These are phyloP conservation scores for Acanthopleura granulata DNA, from an alignment of 2,888 invertebrate species.

Conservation along the genomic window DNA sequence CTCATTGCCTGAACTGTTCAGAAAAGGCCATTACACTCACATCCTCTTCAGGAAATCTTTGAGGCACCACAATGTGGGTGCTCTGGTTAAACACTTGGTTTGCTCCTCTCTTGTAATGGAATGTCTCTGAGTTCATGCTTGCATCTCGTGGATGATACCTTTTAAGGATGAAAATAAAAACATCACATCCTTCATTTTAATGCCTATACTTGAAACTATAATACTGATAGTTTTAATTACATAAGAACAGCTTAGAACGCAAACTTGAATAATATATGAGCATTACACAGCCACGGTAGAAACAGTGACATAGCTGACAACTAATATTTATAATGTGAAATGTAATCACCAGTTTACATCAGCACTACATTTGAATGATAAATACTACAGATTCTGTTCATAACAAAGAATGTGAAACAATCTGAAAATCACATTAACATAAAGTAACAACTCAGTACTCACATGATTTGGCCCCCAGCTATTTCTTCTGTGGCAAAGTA, in stretches of 20 bases:
- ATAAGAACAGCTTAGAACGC: no score
- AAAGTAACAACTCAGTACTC: slow-evolving; percentile 66
- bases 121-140: slow-evolving; percentile 83
- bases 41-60: slow-evolving; percentile 75
- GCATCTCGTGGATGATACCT: slow-evolving; percentile 71
- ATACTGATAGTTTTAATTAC: no score
- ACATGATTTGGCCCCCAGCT: slow-evolving; percentile 86
- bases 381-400: no score
- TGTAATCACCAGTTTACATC: no score
- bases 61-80: slow-evolving; percentile 90
- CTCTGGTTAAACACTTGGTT: slow-evolving; percentile 94
- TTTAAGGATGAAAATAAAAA: slow-evolving; percentile 54
- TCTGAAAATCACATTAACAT: neutral
- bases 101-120: slow-evolving; percentile 92
- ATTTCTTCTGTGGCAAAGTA: slow-evolving; percentile 97
- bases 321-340: no score
- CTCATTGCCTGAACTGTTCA: no score
- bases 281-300: no score
- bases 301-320: no score
- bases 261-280: no score
- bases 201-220: no score
- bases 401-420: no score
- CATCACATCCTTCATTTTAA: neutral
- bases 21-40: slow-evolving; percentile 45
- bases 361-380: no score